Base-by-base conservation (phyloP, 2,888 invertebrate species). In the Aricia artaxerxes region DNA sequence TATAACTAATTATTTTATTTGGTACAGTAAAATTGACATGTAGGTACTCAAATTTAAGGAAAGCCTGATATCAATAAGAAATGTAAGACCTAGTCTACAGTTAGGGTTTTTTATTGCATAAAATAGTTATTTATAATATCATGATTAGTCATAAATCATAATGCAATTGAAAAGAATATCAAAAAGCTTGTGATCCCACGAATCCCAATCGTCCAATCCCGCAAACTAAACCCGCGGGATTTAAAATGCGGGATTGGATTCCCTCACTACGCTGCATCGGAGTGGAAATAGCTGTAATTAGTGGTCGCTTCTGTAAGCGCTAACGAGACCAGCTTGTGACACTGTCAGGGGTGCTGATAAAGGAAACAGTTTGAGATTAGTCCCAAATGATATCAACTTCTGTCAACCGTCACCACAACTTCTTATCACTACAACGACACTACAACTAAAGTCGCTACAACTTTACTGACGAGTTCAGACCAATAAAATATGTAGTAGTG, bases 241-340 rank as follows among this genome's bases (percentile, higher is more conserved):
- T 16, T 16, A 16, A 4, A 57, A 4, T 57, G 4, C 57, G 57
- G 1, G 57, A 57, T 57, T 57, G 57, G 16, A 57, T 4, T 76
- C 9, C 31, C 35, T 53, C 49, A 11, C 76, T 53, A 53, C 57
- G 35, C 53, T 49, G 49, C 49, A 76, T 11, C 6, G 16, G 53
- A 53, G 57, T 13, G 35, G 35, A 57, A 13, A 57, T 35, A 53
- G 57, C 53, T 76, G 13, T 57, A 53, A 76, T 76, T 76, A 76
- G 76, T 35, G 57, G 76, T 57, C 9, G 53, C 13, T 31, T 7
- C 57, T 76, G 16, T 35, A 6, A 76, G 31, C 57, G 16, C 76
- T 76, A 76, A 76, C 49, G 76, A 76, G 76, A 53, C 53, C 76
- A 53, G 75, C 49, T 49, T 11, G 38, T 69, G 69, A 1, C 57